phyloP scores from a whole-genome alignment of 1,140 invertebrate species.

The Pseudomyrmex cubaensis region DNA sequence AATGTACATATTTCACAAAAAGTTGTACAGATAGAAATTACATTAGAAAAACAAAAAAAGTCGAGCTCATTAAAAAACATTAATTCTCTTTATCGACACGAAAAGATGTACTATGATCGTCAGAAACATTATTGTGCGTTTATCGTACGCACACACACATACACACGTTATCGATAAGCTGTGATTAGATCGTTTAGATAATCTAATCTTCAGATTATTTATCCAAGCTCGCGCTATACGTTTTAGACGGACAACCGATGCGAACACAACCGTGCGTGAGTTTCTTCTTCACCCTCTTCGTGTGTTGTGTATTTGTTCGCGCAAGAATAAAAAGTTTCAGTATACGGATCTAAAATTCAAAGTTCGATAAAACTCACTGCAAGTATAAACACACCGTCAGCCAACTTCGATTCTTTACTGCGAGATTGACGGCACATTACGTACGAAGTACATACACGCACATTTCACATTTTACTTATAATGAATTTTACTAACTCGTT shows the following conservation, averaged over 20 bases:
- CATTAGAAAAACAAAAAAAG: neutral
- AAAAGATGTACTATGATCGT: neutral
- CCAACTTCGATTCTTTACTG: neutral
- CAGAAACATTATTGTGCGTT: constrained; percentile 24
- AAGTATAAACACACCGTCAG: neutral
- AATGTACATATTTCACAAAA: too few relatives aligned
- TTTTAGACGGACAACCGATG: neutral
- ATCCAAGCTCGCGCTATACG: neutral
- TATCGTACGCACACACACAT: neutral
- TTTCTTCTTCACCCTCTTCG: neutral
- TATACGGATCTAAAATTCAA: too few relatives aligned
- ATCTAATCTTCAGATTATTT: constrained; percentile 9
- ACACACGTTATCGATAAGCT: constrained; percentile 25
- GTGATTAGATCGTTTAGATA: constrained; percentile 33
- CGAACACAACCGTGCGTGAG: too few relatives aligned
- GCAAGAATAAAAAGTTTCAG: too few relatives aligned
- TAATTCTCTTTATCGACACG: neutral
- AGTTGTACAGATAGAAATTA: too few relatives aligned
- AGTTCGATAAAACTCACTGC: neutral
- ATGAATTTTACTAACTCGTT: neutral
- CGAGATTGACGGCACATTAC: neutral
- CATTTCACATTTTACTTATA: neutral
- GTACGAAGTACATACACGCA: neutral
- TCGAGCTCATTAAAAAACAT: neutral
- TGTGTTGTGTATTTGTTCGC: too few relatives aligned